These are phyloP conservation scores for Drosophila imparisetae DNA, from an alignment of 2,888 invertebrate species.

Conservation along the genomic window DNA sequence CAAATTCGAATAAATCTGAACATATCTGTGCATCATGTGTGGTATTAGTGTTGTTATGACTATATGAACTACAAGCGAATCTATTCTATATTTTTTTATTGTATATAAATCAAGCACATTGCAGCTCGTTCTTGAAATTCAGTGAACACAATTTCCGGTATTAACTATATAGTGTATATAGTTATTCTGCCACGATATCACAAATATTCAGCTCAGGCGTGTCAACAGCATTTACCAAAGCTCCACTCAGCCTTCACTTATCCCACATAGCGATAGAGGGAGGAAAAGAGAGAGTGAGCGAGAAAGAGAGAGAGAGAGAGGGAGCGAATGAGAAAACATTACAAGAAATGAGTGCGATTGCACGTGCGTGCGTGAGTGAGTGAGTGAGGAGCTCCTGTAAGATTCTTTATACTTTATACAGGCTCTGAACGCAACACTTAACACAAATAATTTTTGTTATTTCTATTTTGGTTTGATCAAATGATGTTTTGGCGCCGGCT, in stretches of 20 bases:
- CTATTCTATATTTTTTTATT: background rate
- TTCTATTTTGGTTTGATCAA: conserved; percentile 38
- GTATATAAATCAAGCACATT: background rate
- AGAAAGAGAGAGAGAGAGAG: background rate
- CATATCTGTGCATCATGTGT: background rate
- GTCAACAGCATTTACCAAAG: background rate
- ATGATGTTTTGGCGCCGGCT: conserved; percentile 47
- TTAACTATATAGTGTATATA: background rate
- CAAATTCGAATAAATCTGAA: background rate
- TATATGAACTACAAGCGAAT: background rate
- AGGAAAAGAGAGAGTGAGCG: background rate
- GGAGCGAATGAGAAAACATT: conserved; percentile 18
- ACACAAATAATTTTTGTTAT: conserved; percentile 35
- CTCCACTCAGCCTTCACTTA: conserved; percentile 23
- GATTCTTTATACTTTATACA: conserved; percentile 19
- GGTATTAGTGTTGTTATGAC: background rate
- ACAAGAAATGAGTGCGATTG: conserved; percentile 36
- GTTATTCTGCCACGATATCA: background rate
- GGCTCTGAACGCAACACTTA: conserved; percentile 33
- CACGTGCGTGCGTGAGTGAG: conserved; percentile 34
- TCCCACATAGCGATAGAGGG: conserved; percentile 5
- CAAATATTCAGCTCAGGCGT: background rate
- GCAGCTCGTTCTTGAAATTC: background rate
- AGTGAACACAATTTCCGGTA: background rate
- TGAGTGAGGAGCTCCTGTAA: conserved; percentile 33